Conservation (phyloP, 37 sponge, comb jelly and placozoan species). For the Halisarca cf. caerulea region DNA sequence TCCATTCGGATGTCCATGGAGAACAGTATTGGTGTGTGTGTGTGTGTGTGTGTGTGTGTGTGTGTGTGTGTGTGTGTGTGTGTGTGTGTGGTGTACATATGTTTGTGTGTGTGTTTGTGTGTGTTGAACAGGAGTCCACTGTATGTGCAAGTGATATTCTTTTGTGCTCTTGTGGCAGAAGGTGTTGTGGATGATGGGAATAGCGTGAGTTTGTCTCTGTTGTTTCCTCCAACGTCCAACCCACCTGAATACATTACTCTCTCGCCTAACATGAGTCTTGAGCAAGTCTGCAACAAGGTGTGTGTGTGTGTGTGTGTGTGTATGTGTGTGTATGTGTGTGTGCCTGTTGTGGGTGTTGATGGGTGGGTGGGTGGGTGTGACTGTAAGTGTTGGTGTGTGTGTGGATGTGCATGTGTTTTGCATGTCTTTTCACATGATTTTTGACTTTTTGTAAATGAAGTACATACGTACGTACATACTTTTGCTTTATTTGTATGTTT, state of each 20-base stretch:
- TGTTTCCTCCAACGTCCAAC: slow-evolving; percentile 3
- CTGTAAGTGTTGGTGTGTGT: neutral
- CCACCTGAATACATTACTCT: slow-evolving; percentile 4
- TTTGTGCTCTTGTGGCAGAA: neutral
- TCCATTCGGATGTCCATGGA: neutral
- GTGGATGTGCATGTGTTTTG: too few species aligned
- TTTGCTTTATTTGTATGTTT: too few species aligned
- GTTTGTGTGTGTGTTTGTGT: slow-evolving; percentile 37
- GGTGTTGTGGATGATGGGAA: neutral
- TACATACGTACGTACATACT: too few species aligned
- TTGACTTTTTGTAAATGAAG: too few species aligned
- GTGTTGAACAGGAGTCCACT: too few species aligned
- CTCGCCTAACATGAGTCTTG: neutral
- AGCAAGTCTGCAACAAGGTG: slow-evolving; percentile 30
- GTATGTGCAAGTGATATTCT: neutral
- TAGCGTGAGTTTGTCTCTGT: neutral
- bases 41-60: slow-evolving; percentile 21
- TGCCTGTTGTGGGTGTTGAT: neutral
- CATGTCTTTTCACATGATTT: too few species aligned
- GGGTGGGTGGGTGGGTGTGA: neutral
- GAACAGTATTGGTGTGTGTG: neutral
- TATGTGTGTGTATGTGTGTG: slow-evolving; percentile 14
- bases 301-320: slow-evolving; percentile 23
- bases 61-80: slow-evolving; percentile 35
- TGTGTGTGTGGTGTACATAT: slow-evolving; percentile 38